A percentile compares a stretch with the other conserved stretches of the same genome.
These are phyloP conservation scores for Nomada fabriciana DNA, from an alignment of 2,888 invertebrate genomes.

Conservation along the genomic window DNA sequence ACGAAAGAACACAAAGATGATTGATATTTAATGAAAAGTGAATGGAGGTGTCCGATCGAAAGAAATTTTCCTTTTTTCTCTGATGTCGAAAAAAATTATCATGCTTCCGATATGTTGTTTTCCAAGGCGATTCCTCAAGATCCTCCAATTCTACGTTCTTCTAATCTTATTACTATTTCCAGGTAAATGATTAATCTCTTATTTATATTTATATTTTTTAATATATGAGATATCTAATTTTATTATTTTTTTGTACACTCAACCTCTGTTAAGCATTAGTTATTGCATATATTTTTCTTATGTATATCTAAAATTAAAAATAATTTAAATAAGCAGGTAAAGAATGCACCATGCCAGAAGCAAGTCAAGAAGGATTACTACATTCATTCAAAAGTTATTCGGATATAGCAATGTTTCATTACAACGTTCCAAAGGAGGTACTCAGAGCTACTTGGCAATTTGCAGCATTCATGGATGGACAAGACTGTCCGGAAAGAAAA, in stretches of 20 bases:
- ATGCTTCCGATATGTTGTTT: conserved; percentile 65
- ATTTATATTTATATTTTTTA: background rate
- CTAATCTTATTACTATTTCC: conserved; percentile 56
- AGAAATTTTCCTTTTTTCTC: conserved; percentile 40
- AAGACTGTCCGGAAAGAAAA: conserved; percentile 82
- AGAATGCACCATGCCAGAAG: conserved; percentile 80
- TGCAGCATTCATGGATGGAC: conserved; percentile 85
- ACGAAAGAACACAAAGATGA: conserved; percentile 29
- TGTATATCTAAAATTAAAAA: background rate
- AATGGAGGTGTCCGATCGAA: conserved; percentile 32
- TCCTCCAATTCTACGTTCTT: conserved; percentile 49
- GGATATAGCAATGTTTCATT: conserved; percentile 85
- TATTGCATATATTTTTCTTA: no score
- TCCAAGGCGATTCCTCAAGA: conserved; percentile 33
- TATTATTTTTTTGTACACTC: background rate
- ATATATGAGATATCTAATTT: background rate
- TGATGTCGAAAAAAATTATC: conserved; percentile 49
- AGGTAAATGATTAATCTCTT: conserved; percentile 56
- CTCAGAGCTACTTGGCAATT: conserved; percentile 85
- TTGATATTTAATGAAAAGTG: conserved; percentile 45
- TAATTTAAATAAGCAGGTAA: conserved; percentile 38
- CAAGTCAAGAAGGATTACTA: conserved; percentile 85
- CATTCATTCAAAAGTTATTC: conserved; percentile 84
- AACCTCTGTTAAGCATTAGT: background rate
- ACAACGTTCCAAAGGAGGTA: conserved; percentile 84